Base-by-base conservation (phyloP, 37 sponge, comb jelly and placozoan genomes). In the Ianthella basta region DNA sequence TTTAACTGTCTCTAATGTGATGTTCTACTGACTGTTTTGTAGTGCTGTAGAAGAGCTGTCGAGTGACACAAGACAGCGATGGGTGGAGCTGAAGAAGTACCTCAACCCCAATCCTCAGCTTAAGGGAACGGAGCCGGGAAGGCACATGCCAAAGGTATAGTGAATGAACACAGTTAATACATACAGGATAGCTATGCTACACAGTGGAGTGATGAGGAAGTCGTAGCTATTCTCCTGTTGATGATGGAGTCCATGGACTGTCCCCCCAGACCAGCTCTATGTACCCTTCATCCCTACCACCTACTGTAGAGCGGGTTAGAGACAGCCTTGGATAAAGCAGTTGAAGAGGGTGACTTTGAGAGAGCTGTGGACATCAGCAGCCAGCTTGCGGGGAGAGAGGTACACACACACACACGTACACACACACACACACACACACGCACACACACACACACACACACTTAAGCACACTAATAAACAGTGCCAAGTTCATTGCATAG, bases 51-150 rank as follows among this genome's bases (percentile, higher is more conserved):
- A 27, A 61, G 64, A 10, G 27, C 24, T 5, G 10, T 61, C 27
- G 27, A 5, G 10, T 61, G 53, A 41, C 4, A 2, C 12, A 12
- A 53, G 24, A 24, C 38, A 75, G 30, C 40, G 74, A 60, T 93
- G 93, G 93, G 41, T 66, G 4, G 84, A 81, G 38, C 56, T 93
- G 1, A 86, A 72, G 36, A 41, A 83, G n/a, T 93, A 84, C 55
- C 44, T 87, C 32, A 90, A 93, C 55, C 90, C 90, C 23, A 93
- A 93, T 32, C 90, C 93, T 38, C 93, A 92, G 53, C 83, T 92
- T 39, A 87, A 64, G 29, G 88, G 85, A 0, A 55, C 66, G 59
- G 85, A 80, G 39, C 80, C 40, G 1, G 85, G 88, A 21, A 67
- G 60, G 27, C 29, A 79, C 44, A 50, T 54, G 6, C 79, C 74